Evolutionary conservation across 2,113 vertebrate genomes (phyloP).

Genomic region (Rissa tridactyla): DNA sequence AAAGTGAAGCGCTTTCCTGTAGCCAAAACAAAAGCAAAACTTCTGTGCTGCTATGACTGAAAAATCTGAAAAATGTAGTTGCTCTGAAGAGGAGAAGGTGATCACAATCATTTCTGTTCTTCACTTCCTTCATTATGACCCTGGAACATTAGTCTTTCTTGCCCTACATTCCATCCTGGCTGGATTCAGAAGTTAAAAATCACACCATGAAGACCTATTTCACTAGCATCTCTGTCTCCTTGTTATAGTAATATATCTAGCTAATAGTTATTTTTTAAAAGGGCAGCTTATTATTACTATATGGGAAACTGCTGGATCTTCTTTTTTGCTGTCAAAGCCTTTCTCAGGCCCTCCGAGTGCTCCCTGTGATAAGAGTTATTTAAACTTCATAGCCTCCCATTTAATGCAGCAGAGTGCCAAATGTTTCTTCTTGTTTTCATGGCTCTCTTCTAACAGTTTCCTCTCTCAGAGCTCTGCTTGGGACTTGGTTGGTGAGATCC

Average conservation of each 20-base stretch:
- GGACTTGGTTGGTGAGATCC: not conserved
- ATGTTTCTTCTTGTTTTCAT: not conserved
- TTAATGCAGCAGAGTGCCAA: not conserved
- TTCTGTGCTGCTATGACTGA: not conserved
- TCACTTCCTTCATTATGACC: not conserved
- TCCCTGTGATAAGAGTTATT: not conserved
- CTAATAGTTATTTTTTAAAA: not conserved
- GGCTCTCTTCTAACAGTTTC: not conserved
- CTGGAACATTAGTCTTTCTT: not conserved
- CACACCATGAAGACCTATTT: not conserved
- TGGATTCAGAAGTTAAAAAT: not conserved
- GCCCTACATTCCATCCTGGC: not conserved
- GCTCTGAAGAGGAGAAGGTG: not conserved
- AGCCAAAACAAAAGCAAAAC: not conserved
- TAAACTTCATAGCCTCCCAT: not conserved
- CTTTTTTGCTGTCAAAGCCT: not conserved
- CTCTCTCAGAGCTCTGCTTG: not conserved
- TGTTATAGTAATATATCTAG: not conserved
- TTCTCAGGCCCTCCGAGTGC: accelerated
- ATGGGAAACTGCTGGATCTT: not conserved
- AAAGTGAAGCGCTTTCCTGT: not conserved
- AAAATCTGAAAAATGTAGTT: not conserved
- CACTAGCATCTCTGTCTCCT: not conserved
- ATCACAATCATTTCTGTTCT: not conserved
- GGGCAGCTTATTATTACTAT: accelerated